A percentile compares a stretch with the other conserved stretches of the same genome.
These are phyloP conservation scores for Eucidaris tribuloides DNA, from an alignment of 35 echinoderm and acorn worm species.

Conservation along the genomic window DNA sequence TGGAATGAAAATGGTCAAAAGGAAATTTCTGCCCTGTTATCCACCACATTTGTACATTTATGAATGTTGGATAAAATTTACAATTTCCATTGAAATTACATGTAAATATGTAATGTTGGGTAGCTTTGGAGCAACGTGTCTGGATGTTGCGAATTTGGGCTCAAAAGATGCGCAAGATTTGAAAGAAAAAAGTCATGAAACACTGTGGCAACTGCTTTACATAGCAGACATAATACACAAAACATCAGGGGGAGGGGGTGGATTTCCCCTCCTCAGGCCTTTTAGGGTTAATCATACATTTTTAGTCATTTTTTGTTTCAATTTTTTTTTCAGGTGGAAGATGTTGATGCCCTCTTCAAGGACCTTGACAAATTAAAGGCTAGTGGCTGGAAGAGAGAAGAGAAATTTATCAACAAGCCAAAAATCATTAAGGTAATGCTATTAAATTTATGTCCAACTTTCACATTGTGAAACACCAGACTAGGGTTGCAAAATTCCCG, in stretches of 20 bases:
- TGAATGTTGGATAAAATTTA: no score
- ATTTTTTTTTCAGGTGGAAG: slow-evolving; percentile 54
- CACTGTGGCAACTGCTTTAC: not conserved
- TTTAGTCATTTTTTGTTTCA: not conserved
- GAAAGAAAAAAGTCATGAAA: not conserved
- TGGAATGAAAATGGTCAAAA: no score
- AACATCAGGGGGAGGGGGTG: not conserved
- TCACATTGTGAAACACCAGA: no score
- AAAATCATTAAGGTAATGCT: slow-evolving; percentile 51
- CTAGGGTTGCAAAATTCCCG: no score
- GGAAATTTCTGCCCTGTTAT: no score
- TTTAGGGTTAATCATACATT: not conserved
- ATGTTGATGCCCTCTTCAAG: slow-evolving; percentile 62
- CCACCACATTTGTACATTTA: no score
- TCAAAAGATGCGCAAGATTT: not conserved
- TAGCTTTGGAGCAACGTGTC: no score
- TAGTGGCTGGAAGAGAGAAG: slow-evolving; percentile 63
- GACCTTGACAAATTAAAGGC: slow-evolving; percentile 46
- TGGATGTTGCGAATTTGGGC: no score
- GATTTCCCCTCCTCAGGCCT: not conserved
- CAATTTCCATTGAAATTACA: no score
- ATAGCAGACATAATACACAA: not conserved
- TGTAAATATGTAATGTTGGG: no score
- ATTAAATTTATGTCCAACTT: not conserved
- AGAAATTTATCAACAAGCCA: not conserved